Evolutionary conservation across 1,140 invertebrate genomes (phyloP), one percentile per base, ranked within the genome.

Genomic region (Nephotettix cincticeps): DNA sequence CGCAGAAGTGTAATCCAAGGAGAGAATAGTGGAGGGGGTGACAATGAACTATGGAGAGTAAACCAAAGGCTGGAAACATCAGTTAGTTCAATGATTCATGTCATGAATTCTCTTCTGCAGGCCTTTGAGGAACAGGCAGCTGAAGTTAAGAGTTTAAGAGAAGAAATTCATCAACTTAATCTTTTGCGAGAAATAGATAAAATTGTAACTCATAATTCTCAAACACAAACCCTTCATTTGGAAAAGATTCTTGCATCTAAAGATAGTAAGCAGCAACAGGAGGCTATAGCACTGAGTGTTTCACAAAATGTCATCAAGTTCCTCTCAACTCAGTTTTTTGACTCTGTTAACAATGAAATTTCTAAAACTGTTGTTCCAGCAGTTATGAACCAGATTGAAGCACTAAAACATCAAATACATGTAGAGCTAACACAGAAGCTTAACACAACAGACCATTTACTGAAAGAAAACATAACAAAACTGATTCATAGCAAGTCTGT

Each of bases 381-480:
- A 72, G 78, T 86, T 71, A 77, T 85, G 75, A 77, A 83, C 29
- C 78, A 85, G 80, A 80, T 94, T 78, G 88, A 93, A 77, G 84
- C 87, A 69, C 78, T 91, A 73, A 82, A 89, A 78, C 82, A 87
- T 74, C 83, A 91, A 81, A 77, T 95, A 76, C 86, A 92, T 79
- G 80, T 86, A 69, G 86, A 93, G 77, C 81, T 93, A 14, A 84
- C 86, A 19, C 85, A 89, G 77, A 93, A 94, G 79, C 79, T 92
- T 13, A 82, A 83, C 68, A 83, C 87, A 43, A 88, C 88, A 29
- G 93, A 96, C 81, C 83, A 87, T 43, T 81, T 91, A 47, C 79
- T 96, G 11, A 89, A 90, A 71, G 91, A 94, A 64, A 93, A 91
- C 80, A 88, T 96, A 68, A 83, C 85, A 1, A 92, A 95, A 78